Percentiles rank a stretch among this genome's conserved stretches.
These are phyloP conservation scores for Ectropis grisescens DNA, from an alignment of 1,140 invertebrate genomes.

Conservation along the genomic window DNA sequence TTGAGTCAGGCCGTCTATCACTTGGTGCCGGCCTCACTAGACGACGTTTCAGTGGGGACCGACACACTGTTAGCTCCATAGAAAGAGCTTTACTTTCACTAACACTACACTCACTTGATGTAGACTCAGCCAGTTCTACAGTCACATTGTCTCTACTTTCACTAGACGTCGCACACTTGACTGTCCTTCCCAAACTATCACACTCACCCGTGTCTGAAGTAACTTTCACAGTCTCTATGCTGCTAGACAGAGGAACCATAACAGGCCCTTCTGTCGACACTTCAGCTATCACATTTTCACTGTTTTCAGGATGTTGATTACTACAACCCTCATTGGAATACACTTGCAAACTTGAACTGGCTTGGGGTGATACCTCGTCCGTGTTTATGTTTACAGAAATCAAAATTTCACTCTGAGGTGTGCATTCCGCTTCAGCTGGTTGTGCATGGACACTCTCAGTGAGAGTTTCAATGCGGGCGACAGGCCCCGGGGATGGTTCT, in stretches of 20 bases:
- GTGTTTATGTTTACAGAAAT: too few relatives aligned
- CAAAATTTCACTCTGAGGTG: too few relatives aligned
- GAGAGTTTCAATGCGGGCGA: too few relatives aligned
- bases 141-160: constrained; percentile 51
- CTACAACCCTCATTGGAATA: too few relatives aligned
- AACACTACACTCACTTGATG: constrained; percentile 55
- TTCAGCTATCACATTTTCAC: constrained; percentile 15
- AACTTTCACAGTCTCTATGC: constrained; percentile 29
- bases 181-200: constrained; percentile 44
- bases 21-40: constrained; percentile 43
- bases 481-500: constrained; percentile 4
- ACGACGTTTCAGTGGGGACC: constrained; percentile 37
- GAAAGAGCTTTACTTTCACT: constrained; percentile 32
- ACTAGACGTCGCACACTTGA: constrained; percentile 56
- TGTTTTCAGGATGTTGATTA: constrained; percentile 10
- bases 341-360: too few relatives aligned
- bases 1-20: constrained; percentile 49
- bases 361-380: too few relatives aligned
- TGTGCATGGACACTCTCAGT: too few relatives aligned
- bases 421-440: too few relatives aligned
- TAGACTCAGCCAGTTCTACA: constrained; percentile 56
- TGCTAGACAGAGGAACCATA: too few relatives aligned
- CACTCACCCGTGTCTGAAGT: constrained; percentile 27
- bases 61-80: constrained; percentile 23
- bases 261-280: constrained; percentile 16